Evolutionary conservation across 2,797 vertebrate genomes (phyloP).

Genomic region (Malacoctenus gilli): DNA sequence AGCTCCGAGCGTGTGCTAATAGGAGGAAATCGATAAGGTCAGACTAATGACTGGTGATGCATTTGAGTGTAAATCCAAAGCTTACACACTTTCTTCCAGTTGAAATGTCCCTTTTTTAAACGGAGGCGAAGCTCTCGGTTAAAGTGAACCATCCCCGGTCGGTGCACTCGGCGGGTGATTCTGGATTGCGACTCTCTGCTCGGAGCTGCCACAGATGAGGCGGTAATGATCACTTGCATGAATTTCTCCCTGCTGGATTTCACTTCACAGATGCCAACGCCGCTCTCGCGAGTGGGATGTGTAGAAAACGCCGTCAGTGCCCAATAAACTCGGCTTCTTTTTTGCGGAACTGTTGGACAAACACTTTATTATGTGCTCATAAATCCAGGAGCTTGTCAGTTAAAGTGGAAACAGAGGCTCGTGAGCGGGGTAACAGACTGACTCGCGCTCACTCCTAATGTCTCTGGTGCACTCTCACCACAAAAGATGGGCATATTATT

Average conservation of each 20-base stretch:
- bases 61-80: too few relatives aligned
- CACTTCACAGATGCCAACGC: constrained; percentile 8
- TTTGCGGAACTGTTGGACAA: constrained; percentile 40
- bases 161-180: not conserved
- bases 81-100: too few relatives aligned
- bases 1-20: constrained; percentile 12
- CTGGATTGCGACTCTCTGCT: constrained; percentile 7
- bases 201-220: constrained; percentile 7
- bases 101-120: too few relatives aligned
- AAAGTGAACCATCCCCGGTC: too few relatives aligned
- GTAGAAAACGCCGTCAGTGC: constrained; percentile 25
- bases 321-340: constrained; percentile 31
- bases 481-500: constrained; percentile 32
- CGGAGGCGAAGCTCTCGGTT: too few relatives aligned
- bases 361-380: constrained; percentile 27
- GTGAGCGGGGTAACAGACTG: too few relatives aligned
- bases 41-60: constrained; percentile 1
- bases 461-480: constrained; percentile 10
- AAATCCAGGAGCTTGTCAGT: constrained; percentile 21
- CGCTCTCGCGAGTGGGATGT: constrained; percentile 12
- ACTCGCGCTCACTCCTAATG: constrained; percentile 8
- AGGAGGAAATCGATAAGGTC: constrained; percentile 10
- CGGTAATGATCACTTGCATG: constrained; percentile 1
- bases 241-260: constrained; percentile 24
- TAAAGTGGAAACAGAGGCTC: constrained; percentile 24